Evolutionary conservation across 1,140 invertebrate species (phyloP), one percentile per base, ranked within the genome.

Genomic region (Akabosia matsudoensis): DNA sequence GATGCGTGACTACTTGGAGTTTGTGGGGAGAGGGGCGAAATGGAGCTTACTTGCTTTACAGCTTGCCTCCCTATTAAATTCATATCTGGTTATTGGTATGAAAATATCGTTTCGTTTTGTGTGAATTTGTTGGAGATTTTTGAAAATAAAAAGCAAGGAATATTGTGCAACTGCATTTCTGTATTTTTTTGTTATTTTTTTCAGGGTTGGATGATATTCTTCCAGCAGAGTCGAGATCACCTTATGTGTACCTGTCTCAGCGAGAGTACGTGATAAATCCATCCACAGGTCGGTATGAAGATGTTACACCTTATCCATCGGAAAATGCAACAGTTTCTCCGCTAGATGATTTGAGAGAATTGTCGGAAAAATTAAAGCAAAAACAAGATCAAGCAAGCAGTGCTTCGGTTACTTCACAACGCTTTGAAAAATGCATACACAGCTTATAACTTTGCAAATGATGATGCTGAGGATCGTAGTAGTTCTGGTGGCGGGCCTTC

Each of bases 361-460:
- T 30, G 13, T 3, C 61, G 28, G 14, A 61, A 7, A 7, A 45
- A 45, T 56, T 22, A 56, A 22, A 22, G 3, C 10, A 56, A 10
- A 22, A 56, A 10, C 37, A 45, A 45, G 37, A 45, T 45, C 7
- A 45, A 45, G 37, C 37, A 7, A n/a, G n/a, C n/a, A n/a, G n/a
- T n/a, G 7, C 37, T 24, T 67, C 61, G 31, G 30, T 67, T 2
- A 30, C 61, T 16, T 10, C 24, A 10, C 61, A 67, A 7, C 24
- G 61, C 10, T 67, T 67, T 67, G 61, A n/a, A 67, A 22, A 67
- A 67, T 30, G 61, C 61, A 2, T 67, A 30, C 61, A 67, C 61
- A 4, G 31, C 13, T 16, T 67, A 10, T 30, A 28, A 31, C 28
- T 67, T 16, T 67, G 24, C 7, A 30, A 30, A 67, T 7, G 28